Base-by-base conservation (phyloP, 2,797 vertebrate genomes). In the Coregonus ussuriensis region DNA sequence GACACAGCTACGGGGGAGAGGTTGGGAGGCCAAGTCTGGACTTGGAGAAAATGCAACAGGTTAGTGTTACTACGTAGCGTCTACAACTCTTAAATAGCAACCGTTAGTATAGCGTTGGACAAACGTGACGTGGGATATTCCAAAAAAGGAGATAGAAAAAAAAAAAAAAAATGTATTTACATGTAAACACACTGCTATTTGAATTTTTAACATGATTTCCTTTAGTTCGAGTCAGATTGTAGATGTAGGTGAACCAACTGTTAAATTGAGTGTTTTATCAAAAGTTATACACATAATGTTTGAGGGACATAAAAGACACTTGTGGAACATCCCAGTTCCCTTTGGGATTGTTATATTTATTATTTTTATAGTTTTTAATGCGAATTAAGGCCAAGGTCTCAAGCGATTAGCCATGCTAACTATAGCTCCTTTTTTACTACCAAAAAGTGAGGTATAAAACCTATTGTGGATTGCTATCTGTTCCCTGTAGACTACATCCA, bases 1-100 rank as follows among this genome's bases (percentile, higher is more conserved):
- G 96, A 1, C 95, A 96, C 75, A 83, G 89, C 73, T 96, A 93
- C 0, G 82, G 92, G 0, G 94, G 94, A n/a, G 96, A 96, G 82
- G 87, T 85, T 9, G 92, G 94, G 79, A 92, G 97, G 87, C 97
- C 97, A 59, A 98, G 97, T 88, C 93, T 98, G 70, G 96, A 98
- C 85, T 88, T 98, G 83, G 96, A 97, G 91, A 98, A 98, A 91
- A 98, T 98, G 97, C 97, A 97, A 90, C 96, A 98, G 96, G 97
- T 98, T 88, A 66, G 92, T 85, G 9, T 33, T 47, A 13, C 6
- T 51, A 37, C 1, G 4, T 54, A 72, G 25, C 29, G 2, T 74
- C 31, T 47, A 33, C 29, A 15, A 15, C 29, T 72, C 7, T 53
- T 11, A 56, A 15, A 18, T 54, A 16, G 29, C 29, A 25, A 54